phyloP scores from a whole-genome alignment of 2,888 invertebrate genomes.

The Dendrolimus pini region DNA sequence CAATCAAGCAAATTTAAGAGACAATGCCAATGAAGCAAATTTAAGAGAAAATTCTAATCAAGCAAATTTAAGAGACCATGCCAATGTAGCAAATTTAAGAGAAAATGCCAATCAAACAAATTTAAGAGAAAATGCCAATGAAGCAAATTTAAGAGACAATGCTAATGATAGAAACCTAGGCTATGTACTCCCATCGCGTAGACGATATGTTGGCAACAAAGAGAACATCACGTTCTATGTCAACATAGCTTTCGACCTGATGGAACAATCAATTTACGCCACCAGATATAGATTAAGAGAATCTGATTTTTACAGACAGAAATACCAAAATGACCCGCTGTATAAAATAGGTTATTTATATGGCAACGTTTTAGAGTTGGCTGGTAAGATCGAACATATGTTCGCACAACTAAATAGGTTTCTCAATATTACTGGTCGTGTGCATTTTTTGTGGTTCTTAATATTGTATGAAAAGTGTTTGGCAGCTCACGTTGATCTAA shows the following conservation, averaged over 20 bases:
- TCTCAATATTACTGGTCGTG: background rate
- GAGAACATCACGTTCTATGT: constrained; percentile 2
- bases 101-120: too few relatives aligned
- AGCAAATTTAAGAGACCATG: too few relatives aligned
- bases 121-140: too few relatives aligned
- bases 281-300: constrained; percentile 22
- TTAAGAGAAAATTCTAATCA: too few relatives aligned
- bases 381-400: constrained; percentile 27
- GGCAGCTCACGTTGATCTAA: constrained; percentile 23
- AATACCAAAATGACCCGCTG: background rate
- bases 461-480: constrained; percentile 33
- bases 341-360: constrained; percentile 28
- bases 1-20: too few relatives aligned
- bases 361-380: constrained; percentile 23
- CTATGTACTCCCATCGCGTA: too few relatives aligned
- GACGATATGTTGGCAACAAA: too few relatives aligned
- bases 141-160: too few relatives aligned
- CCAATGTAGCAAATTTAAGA: too few relatives aligned
- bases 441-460: constrained; percentile 29
- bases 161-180: too few relatives aligned
- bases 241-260: constrained; percentile 17
- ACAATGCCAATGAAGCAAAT: too few relatives aligned
- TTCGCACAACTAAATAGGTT: constrained; percentile 10
- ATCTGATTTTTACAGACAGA: constrained; percentile 18
- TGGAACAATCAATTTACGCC: constrained; percentile 31